Conservation (phyloP, 2,113 vertebrate species). For the Dicerorhinus sumatrensis region DNA sequence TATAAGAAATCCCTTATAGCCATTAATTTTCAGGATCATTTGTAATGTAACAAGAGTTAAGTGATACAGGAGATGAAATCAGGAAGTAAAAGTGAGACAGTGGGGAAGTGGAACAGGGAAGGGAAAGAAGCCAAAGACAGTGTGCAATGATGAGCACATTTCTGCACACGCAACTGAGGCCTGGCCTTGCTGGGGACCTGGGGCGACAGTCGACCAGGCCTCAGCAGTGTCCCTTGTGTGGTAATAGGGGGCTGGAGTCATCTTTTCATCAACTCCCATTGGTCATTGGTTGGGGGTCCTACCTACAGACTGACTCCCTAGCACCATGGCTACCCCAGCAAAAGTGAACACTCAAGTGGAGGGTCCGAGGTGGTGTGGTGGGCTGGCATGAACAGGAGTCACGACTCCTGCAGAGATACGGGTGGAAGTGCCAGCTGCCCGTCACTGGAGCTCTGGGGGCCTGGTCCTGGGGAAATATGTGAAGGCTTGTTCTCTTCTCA, state of each 20-base stretch:
- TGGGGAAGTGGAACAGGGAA: background rate
- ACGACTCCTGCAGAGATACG: no score
- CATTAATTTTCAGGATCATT: background rate
- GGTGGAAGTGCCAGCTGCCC: background rate
- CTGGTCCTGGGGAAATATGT: no score
- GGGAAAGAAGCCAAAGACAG: background rate
- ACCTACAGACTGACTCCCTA: background rate
- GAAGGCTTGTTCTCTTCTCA: no score
- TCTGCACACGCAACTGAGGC: background rate
- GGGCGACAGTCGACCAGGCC: accelerated
- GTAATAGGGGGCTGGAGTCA: background rate
- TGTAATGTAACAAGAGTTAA: background rate
- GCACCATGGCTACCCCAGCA: background rate
- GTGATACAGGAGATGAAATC: background rate
- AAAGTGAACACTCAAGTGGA: background rate
- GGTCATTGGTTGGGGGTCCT: background rate
- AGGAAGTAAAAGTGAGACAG: background rate
- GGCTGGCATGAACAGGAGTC: no score
- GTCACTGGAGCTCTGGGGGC: background rate
- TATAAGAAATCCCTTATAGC: background rate
- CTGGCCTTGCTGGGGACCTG: background rate
- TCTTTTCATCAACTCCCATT: background rate
- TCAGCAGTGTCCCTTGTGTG: background rate
- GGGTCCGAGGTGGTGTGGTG: no score
- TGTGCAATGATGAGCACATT: background rate